These are phyloP conservation scores for Chaetodon trifasciatus DNA, from an alignment of 2,797 vertebrate genomes.

Conservation along the genomic window DNA sequence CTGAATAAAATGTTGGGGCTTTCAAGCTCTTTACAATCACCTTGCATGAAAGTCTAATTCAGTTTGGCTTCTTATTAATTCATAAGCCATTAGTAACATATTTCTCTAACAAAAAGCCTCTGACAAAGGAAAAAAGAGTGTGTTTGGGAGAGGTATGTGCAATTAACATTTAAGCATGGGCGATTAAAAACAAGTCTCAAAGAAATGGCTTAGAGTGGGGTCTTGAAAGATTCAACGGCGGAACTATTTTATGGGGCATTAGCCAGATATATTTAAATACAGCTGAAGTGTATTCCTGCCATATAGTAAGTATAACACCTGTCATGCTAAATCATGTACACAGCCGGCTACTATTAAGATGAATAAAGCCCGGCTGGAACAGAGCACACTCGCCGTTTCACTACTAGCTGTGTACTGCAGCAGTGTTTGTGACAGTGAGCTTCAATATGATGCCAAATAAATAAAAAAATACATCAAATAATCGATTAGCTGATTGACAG, in stretches of 20 bases:
- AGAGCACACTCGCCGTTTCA: constrained; percentile 29
- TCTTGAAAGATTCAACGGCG: constrained; percentile 79
- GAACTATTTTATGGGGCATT: constrained; percentile 81
- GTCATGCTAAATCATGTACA: constrained; percentile 74
- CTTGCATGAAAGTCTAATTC: constrained; percentile 87
- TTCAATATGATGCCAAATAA: not conserved
- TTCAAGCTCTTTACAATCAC: constrained; percentile 84
- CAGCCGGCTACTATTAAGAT: constrained; percentile 35
- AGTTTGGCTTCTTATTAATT: constrained; percentile 88
- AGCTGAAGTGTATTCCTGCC: constrained; percentile 67
- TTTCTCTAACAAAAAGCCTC: constrained; percentile 86
- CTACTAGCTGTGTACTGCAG: not conserved
- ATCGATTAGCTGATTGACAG: not conserved
- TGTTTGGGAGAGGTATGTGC: constrained; percentile 79
- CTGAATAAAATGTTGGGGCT: constrained; percentile 84
- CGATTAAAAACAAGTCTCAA: constrained; percentile 81
- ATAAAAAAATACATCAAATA: not conserved
- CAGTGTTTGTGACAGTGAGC: not conserved
- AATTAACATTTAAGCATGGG: constrained; percentile 85
- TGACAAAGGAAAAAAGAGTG: constrained; percentile 79
- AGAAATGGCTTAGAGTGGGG: constrained; percentile 73
- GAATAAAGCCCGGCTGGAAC: constrained; percentile 33
- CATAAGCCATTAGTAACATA: constrained; percentile 90
- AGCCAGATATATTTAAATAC: constrained; percentile 78
- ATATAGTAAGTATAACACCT: constrained; percentile 62